Evolutionary conservation across 2,797 vertebrate genomes (phyloP).

Genomic region (Enteromius argenteus): DNA sequence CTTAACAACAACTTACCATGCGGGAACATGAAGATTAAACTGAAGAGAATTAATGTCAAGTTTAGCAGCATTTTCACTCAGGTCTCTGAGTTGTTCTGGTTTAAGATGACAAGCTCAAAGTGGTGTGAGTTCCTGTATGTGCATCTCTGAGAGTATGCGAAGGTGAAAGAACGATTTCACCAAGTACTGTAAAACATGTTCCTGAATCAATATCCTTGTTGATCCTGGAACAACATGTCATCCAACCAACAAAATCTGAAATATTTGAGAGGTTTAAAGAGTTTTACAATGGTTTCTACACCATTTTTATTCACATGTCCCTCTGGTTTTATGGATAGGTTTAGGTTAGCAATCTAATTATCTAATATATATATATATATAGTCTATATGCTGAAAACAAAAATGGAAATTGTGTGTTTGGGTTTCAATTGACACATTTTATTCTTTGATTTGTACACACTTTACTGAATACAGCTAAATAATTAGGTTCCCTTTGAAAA

Average conservation of each 20-base stretch:
- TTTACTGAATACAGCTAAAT: neutral
- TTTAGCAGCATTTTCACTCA: neutral
- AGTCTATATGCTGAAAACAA: too few relatives aligned
- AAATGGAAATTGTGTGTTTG: neutral
- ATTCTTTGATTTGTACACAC: neutral
- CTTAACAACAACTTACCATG: neutral
- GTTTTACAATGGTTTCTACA: neutral
- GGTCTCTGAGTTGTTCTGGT: neutral
- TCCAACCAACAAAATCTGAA: neutral
- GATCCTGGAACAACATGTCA: neutral
- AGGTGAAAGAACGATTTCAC: neutral
- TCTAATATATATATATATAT: too few relatives aligned
- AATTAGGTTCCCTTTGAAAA: neutral
- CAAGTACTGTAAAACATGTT: neutral
- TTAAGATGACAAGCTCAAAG: neutral
- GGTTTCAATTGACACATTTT: neutral
- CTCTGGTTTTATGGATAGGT: too few relatives aligned
- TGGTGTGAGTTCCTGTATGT: neutral
- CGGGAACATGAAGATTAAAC: neutral
- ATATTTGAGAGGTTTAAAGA: too few relatives aligned
- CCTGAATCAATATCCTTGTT: neutral
- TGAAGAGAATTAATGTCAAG: neutral
- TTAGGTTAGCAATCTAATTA: too few relatives aligned
- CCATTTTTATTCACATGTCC: too few relatives aligned
- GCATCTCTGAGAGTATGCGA: neutral